Evolutionary conservation across 2,113 vertebrate genomes (phyloP).

Genomic region (Zapornia atra): DNA sequence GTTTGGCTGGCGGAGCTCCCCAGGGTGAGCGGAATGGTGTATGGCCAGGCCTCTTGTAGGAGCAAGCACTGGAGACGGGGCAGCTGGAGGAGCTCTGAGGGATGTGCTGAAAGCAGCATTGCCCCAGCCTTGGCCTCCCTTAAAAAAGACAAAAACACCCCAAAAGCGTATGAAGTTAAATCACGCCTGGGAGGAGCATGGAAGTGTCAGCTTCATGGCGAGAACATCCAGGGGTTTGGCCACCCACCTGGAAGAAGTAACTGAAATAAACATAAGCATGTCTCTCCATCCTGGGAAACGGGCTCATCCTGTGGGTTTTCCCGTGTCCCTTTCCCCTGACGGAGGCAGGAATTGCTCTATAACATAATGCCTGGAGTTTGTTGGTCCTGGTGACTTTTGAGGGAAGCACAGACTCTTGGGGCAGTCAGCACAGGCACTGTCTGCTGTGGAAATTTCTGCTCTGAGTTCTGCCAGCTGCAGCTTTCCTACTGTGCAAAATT

Average conservation of each 20-base stretch:
- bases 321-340: not conserved
- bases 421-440: not conserved
- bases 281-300: not conserved
- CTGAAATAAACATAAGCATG: rapidly evolving
- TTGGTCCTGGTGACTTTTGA: rapidly evolving
- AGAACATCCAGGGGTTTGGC: not conserved
- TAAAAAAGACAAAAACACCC: too few species aligned
- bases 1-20: not conserved
- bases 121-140: too few species aligned
- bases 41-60: not conserved
- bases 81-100: not conserved
- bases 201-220: not conserved
- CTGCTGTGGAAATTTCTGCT: not conserved
- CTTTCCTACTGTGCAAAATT: not conserved
- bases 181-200: not conserved
- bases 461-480: not conserved
- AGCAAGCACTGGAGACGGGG: rapidly evolving
- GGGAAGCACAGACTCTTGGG: not conserved
- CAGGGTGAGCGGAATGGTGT: not conserved
- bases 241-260: rapidly evolving
- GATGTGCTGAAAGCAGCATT: not conserved
- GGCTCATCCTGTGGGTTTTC: not conserved
- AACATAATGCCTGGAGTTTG: rapidly evolving
- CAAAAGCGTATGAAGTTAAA: not conserved
- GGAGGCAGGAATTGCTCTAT: not conserved